A percentile compares a stretch with the other conserved stretches of the same genome.
These are phyloP conservation scores for Orientallactaga sibirica DNA, from an alignment of 2,797 vertebrate genomes.

Conservation along the genomic window DNA sequence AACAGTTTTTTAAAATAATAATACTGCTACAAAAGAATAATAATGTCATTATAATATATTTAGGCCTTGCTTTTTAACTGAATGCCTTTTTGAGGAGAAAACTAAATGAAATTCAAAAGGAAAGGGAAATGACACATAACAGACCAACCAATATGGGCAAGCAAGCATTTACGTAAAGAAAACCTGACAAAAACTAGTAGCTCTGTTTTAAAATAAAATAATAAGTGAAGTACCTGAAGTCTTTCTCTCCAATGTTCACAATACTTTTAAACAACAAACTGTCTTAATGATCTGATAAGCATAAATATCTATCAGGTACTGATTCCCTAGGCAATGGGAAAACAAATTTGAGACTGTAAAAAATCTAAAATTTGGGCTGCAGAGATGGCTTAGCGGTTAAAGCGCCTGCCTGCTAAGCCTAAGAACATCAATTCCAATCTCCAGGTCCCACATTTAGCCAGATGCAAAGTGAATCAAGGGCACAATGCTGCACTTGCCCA, in stretches of 20 bases:
- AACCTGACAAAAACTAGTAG: neutral
- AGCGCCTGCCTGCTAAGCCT: too few relatives aligned
- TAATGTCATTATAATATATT: conserved; percentile 26
- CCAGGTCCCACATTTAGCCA: too few relatives aligned
- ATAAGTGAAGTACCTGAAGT: neutral
- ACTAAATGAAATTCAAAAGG: conserved; percentile 47
- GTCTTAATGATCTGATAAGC: neutral
- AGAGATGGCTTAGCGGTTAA: too few relatives aligned
- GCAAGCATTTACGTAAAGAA: neutral
- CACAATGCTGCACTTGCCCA: too few relatives aligned
- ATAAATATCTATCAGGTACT: neutral
- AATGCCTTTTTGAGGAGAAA: conserved; percentile 46
- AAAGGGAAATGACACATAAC: conserved; percentile 55
- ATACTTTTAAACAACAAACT: conserved; percentile 18
- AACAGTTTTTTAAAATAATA: neutral
- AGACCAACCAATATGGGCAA: neutral
- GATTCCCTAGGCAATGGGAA: conserved; percentile 4
- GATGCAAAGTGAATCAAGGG: too few relatives aligned
- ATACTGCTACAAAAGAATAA: conserved; percentile 8
- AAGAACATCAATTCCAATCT: too few relatives aligned
- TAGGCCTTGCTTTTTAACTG: conserved; percentile 49
- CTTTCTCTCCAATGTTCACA: conserved; percentile 32
- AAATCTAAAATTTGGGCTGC: too few relatives aligned
- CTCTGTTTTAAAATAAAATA: neutral
- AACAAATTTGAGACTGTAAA: neutral